A percentile compares a stretch with the other conserved stretches of the same genome.
phyloP scores from a whole-genome alignment of 2,888 invertebrate genomes.

The Agrotis clavis region DNA sequence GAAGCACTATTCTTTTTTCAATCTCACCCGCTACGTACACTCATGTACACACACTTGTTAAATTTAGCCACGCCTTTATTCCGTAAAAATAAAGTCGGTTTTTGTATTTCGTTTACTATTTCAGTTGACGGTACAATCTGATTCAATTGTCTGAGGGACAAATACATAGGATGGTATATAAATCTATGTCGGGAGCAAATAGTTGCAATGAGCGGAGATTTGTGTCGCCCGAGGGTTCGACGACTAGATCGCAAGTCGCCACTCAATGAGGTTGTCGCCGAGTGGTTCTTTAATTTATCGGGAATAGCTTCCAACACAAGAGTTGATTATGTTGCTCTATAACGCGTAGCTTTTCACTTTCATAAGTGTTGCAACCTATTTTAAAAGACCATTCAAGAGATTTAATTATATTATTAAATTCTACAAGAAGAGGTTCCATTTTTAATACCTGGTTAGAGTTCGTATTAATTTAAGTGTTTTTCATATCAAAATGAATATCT shows the following conservation, averaged over 20 bases:
- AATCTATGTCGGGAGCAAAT: constrained; percentile 11
- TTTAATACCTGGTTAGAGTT: too few species aligned
- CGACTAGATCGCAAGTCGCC: background rate
- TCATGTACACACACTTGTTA: background rate
- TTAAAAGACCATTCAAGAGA: background rate
- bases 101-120: background rate
- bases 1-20: constrained; percentile 6
- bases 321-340: background rate
- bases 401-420: too few species aligned
- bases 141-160: background rate
- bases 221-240: background rate
- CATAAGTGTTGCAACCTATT: background rate
- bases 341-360: too few species aligned
- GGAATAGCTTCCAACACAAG: background rate
- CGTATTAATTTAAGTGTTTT: too few species aligned
- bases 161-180: constrained; percentile 2
- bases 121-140: background rate
- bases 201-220: constrained; percentile 26
- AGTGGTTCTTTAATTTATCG: background rate
- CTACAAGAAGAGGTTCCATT: background rate
- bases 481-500: too few species aligned
- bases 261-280: constrained; percentile 5
- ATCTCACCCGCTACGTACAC: background rate
- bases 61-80: background rate
- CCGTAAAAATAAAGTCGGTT: background rate